These are phyloP conservation scores for Drosophila truncata DNA, from an alignment of 1,140 invertebrate genomes.

Conservation along the genomic window DNA sequence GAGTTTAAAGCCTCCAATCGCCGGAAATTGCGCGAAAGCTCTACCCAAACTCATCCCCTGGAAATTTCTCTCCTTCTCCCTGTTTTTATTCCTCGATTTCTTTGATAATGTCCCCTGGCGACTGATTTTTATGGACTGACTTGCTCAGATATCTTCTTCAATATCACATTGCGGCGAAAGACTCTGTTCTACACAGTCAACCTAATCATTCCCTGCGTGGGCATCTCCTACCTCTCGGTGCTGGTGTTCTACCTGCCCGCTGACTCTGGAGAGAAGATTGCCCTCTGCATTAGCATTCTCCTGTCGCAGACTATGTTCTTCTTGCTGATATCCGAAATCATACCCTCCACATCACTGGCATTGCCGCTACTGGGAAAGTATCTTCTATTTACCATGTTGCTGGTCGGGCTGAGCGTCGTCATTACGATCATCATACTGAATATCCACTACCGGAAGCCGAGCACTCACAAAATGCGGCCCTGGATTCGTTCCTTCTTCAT, in stretches of 20 bases:
- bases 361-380: slow-evolving; percentile 99
- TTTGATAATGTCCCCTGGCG: slow-evolving; percentile 18
- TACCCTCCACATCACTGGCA: slow-evolving; percentile 98
- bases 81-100: not conserved
- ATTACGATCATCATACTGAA: slow-evolving; percentile 99
- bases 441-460: slow-evolving; percentile 99
- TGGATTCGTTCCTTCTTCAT: slow-evolving; percentile 97
- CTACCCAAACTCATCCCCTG: slow-evolving; percentile 78
- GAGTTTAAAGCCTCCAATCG: slow-evolving; percentile 69
- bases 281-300: slow-evolving; percentile 98
- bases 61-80: slow-evolving; percentile 1
- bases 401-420: slow-evolving; percentile 98
- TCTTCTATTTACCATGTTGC: slow-evolving; percentile 98
- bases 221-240: slow-evolving; percentile 96
- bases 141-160: slow-evolving; percentile 96
- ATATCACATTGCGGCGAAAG: slow-evolving; percentile 97
- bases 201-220: slow-evolving; percentile 96
- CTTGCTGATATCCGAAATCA: slow-evolving; percentile 98
- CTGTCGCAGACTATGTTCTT: slow-evolving; percentile 99
- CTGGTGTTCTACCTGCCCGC: slow-evolving; percentile 99
- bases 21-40: slow-evolving; percentile 72
- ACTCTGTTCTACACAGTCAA: slow-evolving; percentile 99
- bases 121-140: slow-evolving; percentile 57
- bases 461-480: slow-evolving; percentile 98
- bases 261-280: slow-evolving; percentile 99